Conservation (phyloP, 2,113 vertebrate genomes). For the Rafetus swinhoei region DNA sequence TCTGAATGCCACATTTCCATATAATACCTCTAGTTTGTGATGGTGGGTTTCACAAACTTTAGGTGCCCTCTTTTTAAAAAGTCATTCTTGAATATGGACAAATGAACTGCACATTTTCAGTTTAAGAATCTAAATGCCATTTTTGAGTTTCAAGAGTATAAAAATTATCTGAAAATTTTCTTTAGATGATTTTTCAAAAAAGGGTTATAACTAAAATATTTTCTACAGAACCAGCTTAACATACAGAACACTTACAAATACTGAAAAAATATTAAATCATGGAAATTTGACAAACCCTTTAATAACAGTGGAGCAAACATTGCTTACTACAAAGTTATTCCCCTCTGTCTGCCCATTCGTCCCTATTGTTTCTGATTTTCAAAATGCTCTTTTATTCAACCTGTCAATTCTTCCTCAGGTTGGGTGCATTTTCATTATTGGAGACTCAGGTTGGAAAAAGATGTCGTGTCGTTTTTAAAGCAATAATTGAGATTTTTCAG, state of each 20-base stretch:
- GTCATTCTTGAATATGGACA: neutral
- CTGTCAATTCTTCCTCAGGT: constrained; percentile 49
- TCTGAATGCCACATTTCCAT: neutral
- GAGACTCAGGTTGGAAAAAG: constrained; percentile 48
- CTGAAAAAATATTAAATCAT: constrained; percentile 8
- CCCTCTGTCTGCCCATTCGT: constrained; percentile 65
- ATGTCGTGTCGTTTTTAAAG: constrained; percentile 53
- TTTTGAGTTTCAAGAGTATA: neutral
- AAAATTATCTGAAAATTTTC: constrained; percentile 1
- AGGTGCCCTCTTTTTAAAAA: neutral
- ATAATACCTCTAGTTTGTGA: neutral
- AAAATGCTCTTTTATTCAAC: constrained; percentile 59
- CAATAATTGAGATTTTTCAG: constrained; percentile 34
- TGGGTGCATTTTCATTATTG: constrained; percentile 37
- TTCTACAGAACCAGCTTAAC: neutral
- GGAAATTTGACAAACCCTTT: constrained; percentile 65
- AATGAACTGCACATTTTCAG: neutral
- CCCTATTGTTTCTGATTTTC: constrained; percentile 64
- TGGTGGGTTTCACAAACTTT: neutral
- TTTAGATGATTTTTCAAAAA: neutral
- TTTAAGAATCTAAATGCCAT: neutral
- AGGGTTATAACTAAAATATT: neutral
- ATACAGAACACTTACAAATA: neutral
- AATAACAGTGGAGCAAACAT: constrained; percentile 64
- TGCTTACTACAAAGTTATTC: constrained; percentile 54